phyloP scores from a whole-genome alignment of 1,140 invertebrate genomes.

The Papilio polytes region DNA sequence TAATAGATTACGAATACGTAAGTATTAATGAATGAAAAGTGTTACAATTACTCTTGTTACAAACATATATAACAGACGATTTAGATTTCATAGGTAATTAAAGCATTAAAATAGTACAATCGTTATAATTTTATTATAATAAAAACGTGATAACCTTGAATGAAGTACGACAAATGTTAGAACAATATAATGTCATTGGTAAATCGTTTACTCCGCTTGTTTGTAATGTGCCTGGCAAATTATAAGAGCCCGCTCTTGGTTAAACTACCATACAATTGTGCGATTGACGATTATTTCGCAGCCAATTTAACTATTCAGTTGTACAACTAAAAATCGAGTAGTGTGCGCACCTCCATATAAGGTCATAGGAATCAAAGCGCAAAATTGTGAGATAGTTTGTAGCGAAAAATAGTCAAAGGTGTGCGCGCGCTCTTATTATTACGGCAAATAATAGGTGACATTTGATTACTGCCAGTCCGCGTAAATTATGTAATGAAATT shows the following conservation, averaged over 20 bases:
- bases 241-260: not conserved
- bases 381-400: no score
- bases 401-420: no score
- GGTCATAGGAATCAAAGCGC: no score
- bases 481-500: no score
- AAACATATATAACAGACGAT: not conserved
- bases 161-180: not conserved
- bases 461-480: no score
- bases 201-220: not conserved
- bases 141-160: constrained; percentile 8
- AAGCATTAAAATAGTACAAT: not conserved
- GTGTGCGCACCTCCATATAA: no score
- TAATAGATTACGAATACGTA: not conserved
- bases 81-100: not conserved
- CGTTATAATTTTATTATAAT: not conserved
- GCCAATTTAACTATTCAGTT: no score
- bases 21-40: constrained; percentile 10
- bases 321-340: no score
- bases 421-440: not conserved
- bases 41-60: not conserved
- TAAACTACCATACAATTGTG: no score
- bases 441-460: not conserved
- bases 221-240: not conserved
- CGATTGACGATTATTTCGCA: no score
- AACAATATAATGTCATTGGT: not conserved